These are phyloP conservation scores for Trematomus loennbergii DNA, from an alignment of 2,113 vertebrate species.

Conservation along the genomic window DNA sequence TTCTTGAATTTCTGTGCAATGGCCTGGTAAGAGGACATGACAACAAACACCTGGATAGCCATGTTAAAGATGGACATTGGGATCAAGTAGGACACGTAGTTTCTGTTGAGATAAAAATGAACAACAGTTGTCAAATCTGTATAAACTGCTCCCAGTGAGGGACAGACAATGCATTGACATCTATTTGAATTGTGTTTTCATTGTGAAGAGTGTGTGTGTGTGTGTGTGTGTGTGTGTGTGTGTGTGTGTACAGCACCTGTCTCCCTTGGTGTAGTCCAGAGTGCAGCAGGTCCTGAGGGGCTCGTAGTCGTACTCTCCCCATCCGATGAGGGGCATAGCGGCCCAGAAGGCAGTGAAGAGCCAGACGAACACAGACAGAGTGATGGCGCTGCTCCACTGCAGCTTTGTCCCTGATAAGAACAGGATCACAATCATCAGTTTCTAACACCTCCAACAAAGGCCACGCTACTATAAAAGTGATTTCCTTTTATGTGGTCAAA, in stretches of 20 bases:
- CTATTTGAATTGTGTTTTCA: neutral
- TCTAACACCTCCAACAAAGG: neutral
- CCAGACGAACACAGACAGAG: slow-evolving; percentile 88
- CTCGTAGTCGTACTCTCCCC: slow-evolving; percentile 95
- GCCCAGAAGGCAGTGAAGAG: slow-evolving; percentile 93
- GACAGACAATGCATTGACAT: neutral
- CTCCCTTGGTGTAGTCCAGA: slow-evolving; percentile 92
- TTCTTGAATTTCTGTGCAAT: slow-evolving; percentile 93
- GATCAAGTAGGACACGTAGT: slow-evolving; percentile 92
- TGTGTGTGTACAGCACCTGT: slow-evolving; percentile 84
- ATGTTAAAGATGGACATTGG: slow-evolving; percentile 93
- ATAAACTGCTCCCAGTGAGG: neutral
- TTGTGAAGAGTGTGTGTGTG: no score
- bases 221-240: neutral
- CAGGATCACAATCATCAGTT: neutral
- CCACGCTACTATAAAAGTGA: neutral
- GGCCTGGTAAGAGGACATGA: slow-evolving; percentile 89
- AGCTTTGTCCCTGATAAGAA: slow-evolving; percentile 86
- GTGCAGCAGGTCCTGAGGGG: slow-evolving; percentile 96
- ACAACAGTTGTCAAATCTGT: neutral
- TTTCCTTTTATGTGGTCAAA: neutral
- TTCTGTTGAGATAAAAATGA: slow-evolving; percentile 81
- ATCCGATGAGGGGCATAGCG: slow-evolving; percentile 93
- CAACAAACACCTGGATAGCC: slow-evolving; percentile 89
- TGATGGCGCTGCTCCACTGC: slow-evolving; percentile 89